Conservation (phyloP, 2,888 invertebrate genomes). For the Drosophila ustulata region DNA sequence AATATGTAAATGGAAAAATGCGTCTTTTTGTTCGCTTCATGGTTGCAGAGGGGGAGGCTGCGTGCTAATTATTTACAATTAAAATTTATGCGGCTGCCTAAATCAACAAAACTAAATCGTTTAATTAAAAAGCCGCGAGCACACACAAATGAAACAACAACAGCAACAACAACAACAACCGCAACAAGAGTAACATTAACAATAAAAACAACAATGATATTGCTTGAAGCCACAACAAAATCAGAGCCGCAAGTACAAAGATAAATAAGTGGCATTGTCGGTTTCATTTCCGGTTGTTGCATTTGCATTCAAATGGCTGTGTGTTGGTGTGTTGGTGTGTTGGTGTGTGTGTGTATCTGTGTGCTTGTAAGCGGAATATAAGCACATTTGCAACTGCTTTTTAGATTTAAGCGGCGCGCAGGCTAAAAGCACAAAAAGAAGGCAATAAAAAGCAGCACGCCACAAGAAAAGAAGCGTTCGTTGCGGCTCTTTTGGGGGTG, state of each 20-base stretch:
- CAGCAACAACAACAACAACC: conserved; percentile 9
- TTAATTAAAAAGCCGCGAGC: conserved; percentile 72
- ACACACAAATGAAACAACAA: conserved; percentile 14
- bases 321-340: conserved; percentile 7
- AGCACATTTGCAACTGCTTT: conserved; percentile 76
- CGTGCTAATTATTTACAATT: conserved; percentile 73
- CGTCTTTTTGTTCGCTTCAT: conserved; percentile 26
- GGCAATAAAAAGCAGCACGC: conserved; percentile 78
- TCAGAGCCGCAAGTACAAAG: conserved; percentile 79
- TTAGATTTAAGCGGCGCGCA: conserved; percentile 72
- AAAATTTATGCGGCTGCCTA: conserved; percentile 74
- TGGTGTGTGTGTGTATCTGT: conserved; percentile 12
- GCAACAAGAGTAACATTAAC: conserved; percentile 7
- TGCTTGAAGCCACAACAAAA: conserved; percentile 74
- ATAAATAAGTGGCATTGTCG: conserved; percentile 80
- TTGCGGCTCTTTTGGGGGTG: not conserved
- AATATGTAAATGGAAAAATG: conserved; percentile 56
- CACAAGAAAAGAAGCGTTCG: conserved; percentile 53
- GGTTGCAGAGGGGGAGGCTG: not conserved
- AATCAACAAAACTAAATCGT: conserved; percentile 76
- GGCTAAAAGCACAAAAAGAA: conserved; percentile 77
- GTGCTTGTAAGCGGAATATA: conserved; percentile 74
- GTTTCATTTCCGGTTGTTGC: conserved; percentile 79
- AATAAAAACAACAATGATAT: conserved; percentile 29
- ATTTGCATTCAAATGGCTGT: conserved; percentile 74